phyloP scores from a whole-genome alignment of 2,888 invertebrate species.

The Exocentrus adspersus region DNA sequence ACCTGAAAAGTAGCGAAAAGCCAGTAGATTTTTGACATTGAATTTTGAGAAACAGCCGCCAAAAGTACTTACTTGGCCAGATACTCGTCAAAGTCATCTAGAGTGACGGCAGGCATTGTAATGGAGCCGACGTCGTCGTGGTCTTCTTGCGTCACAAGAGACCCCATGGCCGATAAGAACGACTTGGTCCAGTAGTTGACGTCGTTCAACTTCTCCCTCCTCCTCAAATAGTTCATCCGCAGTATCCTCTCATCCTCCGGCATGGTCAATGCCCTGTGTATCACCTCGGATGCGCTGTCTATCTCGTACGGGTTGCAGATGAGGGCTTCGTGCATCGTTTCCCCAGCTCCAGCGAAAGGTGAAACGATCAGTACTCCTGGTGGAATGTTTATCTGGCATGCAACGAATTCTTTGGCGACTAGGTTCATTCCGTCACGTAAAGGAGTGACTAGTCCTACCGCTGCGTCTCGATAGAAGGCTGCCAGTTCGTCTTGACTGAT shows the following conservation, averaged over 20 bases:
- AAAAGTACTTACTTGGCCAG: slow-evolving; percentile 76
- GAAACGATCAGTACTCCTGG: slow-evolving; percentile 88
- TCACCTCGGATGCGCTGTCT: slow-evolving; percentile 86
- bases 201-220: slow-evolving; percentile 83
- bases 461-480: slow-evolving; percentile 86
- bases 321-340: slow-evolving; percentile 93
- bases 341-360: slow-evolving; percentile 91
- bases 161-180: slow-evolving; percentile 88
- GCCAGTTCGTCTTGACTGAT: slow-evolving; percentile 88
- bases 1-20: slow-evolving; percentile 66
- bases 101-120: slow-evolving; percentile 88
- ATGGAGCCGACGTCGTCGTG: slow-evolving; percentile 85
- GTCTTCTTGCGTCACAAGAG: slow-evolving; percentile 75
- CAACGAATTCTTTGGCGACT: slow-evolving; percentile 92
- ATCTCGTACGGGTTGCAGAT: slow-evolving; percentile 91
- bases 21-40: no score
- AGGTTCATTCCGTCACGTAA: slow-evolving; percentile 91
- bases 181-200: slow-evolving; percentile 91
- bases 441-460: slow-evolving; percentile 88
- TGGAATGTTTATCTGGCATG: slow-evolving; percentile 87
- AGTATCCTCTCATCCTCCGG: slow-evolving; percentile 87
- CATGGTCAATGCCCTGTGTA: slow-evolving; percentile 89
- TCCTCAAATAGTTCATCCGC: slow-evolving; percentile 85
- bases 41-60: no score
- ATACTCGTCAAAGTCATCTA: slow-evolving; percentile 91